A percentile compares a stretch with the other conserved stretches of the same genome.
phyloP scores from a whole-genome alignment of 2,797 vertebrate species.

The Rhinogobio ventralis region DNA sequence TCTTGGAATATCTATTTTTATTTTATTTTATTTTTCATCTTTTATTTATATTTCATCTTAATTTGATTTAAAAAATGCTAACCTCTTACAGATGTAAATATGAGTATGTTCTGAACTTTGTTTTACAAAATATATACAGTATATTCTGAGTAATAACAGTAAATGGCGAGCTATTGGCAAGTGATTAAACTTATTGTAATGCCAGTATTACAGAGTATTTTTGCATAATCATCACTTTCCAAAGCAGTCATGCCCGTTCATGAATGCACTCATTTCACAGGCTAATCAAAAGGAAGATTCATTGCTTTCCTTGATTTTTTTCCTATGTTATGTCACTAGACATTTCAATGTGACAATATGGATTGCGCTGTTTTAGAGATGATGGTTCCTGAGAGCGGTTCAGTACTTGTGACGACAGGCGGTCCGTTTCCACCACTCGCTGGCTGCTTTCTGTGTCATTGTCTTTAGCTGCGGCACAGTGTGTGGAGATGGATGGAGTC shows the following conservation, averaged over 20 bases:
- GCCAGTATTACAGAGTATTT: not conserved
- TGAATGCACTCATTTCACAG: not conserved
- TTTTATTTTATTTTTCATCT: not conserved
- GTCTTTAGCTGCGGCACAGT: slow-evolving; percentile 23
- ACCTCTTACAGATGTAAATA: not conserved
- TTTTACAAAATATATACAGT: not conserved
- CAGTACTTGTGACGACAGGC: slow-evolving; percentile 9
- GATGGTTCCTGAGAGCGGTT: slow-evolving; percentile 26
- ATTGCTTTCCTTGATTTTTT: not conserved
- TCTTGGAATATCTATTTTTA: not conserved
- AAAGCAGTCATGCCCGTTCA: not conserved
- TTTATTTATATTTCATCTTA: not conserved
- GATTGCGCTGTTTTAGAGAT: slow-evolving; percentile 33
- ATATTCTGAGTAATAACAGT: not conserved
- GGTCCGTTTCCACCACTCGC: slow-evolving; percentile 21
- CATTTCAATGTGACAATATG: slow-evolving; percentile 27
- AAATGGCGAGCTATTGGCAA: not conserved
- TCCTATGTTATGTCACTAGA: not conserved
- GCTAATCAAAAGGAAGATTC: slow-evolving; percentile 6
- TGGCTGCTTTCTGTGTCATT: slow-evolving; percentile 35
- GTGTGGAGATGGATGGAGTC: slow-evolving; percentile 43
- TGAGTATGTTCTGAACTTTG: not conserved
- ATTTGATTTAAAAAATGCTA: not conserved
- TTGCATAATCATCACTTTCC: slow-evolving; percentile 13
- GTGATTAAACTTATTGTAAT: not conserved